Evolutionary conservation across 2,113 vertebrate species (phyloP).

Genomic region (Mugil cephalus): DNA sequence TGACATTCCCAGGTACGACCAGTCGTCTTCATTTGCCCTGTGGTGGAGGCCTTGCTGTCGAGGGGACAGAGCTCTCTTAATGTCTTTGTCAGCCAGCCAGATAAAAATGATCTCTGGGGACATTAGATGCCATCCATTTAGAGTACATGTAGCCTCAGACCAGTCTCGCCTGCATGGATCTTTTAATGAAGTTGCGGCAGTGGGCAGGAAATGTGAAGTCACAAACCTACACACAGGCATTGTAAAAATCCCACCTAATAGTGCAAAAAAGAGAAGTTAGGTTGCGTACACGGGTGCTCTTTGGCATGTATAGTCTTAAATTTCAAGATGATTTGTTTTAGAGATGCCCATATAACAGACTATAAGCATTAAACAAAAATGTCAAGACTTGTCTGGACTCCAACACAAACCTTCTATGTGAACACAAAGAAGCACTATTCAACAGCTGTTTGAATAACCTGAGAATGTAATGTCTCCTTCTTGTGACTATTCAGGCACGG

Average conservation of each 20-base stretch:
- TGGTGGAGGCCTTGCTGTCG: not conserved
- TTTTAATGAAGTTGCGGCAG: constrained; percentile 1
- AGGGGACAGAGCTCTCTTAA: constrained; percentile 26
- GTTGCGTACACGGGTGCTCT: too few species aligned
- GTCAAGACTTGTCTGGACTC: too few species aligned
- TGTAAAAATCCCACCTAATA: not conserved
- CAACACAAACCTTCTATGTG: too few species aligned
- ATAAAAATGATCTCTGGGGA: constrained; percentile 13
- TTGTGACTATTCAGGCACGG: too few species aligned
- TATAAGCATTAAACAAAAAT: not conserved
- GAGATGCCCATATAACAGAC: not conserved
- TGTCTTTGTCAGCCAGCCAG: constrained; percentile 27
- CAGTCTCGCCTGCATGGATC: not conserved
- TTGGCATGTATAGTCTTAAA: too few species aligned
- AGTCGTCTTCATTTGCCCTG: constrained; percentile 11
- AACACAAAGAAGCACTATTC: not conserved
- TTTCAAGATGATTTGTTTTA: not conserved
- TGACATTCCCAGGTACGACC: constrained; percentile 93
- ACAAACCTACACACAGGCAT: not conserved
- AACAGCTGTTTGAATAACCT: not conserved
- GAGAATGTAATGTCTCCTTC: too few species aligned
- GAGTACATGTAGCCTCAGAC: constrained; percentile 4
- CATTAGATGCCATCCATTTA: constrained; percentile 32
- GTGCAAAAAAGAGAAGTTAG: too few species aligned
- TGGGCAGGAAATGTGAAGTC: not conserved